A percentile compares a stretch with the other conserved stretches of the same genome.
Evolutionary conservation across 2,888 invertebrate species (phyloP).

Genomic region (Leucophora obtusa): DNA sequence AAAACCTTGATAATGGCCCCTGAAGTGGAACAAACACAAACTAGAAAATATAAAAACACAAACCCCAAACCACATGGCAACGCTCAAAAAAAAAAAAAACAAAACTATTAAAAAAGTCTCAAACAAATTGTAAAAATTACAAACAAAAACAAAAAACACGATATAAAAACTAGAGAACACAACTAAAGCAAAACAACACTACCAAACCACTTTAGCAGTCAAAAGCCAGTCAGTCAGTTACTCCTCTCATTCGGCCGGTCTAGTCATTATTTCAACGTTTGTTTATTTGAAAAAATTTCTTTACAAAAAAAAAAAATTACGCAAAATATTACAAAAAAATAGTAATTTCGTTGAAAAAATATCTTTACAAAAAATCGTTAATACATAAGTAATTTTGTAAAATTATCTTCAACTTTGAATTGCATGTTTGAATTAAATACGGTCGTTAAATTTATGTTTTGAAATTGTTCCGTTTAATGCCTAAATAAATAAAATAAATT

Average conservation of each 20-base stretch:
- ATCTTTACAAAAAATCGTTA: not conserved
- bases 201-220: constrained; percentile 51
- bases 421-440: constrained; percentile 20
- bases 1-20: constrained; percentile 65
- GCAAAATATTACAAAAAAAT: not conserved
- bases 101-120: not conserved
- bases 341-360: not conserved
- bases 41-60: constrained; percentile 43
- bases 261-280: constrained; percentile 43
- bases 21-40: constrained; percentile 53
- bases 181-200: constrained; percentile 15
- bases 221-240: constrained; percentile 51
- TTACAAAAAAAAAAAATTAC: constrained; percentile 18
- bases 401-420: not conserved
- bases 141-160: constrained; percentile 36
- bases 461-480: not conserved
- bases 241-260: constrained; percentile 47
- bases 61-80: constrained; percentile 49
- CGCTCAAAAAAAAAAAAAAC: constrained; percentile 39
- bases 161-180: constrained; percentile 1
- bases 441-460: constrained; percentile 10
- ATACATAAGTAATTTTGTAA: no score
- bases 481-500: not conserved
- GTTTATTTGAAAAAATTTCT: constrained; percentile 2
- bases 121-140: not conserved